Evolutionary conservation across 92 coral and sea anemone genomes (phyloP), one percentile per base, ranked within the genome.

Genomic region (Micromussa lordhowensis): DNA sequence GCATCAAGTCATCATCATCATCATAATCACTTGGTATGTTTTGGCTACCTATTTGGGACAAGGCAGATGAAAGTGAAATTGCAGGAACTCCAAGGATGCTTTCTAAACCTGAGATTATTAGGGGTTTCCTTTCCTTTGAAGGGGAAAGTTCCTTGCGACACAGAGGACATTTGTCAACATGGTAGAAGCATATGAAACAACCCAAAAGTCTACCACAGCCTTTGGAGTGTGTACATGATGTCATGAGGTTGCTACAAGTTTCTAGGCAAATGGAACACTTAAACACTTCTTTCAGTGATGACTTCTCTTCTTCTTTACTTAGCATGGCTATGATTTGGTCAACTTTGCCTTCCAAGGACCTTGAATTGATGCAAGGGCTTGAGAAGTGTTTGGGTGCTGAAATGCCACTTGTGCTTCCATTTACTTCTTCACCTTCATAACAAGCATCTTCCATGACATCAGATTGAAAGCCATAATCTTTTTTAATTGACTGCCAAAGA

Each of bases 161-260:
- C 21, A 86, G 53, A 35, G 90, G 85, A 61, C 90, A 86, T 48
- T 78, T 86, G 31, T 63, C 44, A 66, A 86, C 35, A 16, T 78
- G 14, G 66, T 86, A 40, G 6, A 86, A 68, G 84, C 85, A 78
- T 48, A 75, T 78, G 40, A 86, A 86, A 40, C 85, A 86, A 24
- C 90, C 84, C 81, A 79, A 66, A 54, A 78, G 90, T 17, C 84
- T 71, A 35, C 85, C 90, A 86, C 79, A 86, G 83, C 90, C 90
- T 79, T 86, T 78, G 51, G 75, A 22, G 78, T 66, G 19, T 26
- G 85, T 86, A 58, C 79, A 86, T 30, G 84, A 53, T 40, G 75
- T 78, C 90, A 86, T 68, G n/a, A 87, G 83, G 85, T 87, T 87
- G 38, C 85, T 87, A 40, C 85, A 38, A 22, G 85, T 87, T 77